Conservation (phyloP, 2,797 vertebrate species). For the Thripadectes ignobilis region DNA sequence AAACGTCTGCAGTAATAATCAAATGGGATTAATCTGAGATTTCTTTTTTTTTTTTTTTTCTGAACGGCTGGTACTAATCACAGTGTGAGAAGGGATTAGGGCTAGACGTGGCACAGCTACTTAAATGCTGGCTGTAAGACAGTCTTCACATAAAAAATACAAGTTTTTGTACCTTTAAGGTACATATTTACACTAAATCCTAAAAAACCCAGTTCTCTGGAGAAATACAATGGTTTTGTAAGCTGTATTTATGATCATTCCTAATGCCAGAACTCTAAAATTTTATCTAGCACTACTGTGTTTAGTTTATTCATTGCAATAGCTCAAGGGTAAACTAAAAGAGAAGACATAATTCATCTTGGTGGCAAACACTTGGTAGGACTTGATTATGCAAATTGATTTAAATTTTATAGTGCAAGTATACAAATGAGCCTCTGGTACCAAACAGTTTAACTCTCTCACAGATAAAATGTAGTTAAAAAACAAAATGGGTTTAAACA, state of each 20-base stretch:
- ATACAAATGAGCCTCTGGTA: conserved; percentile 29
- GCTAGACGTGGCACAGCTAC: neutral
- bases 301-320: conserved; percentile 80
- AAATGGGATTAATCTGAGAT: neutral
- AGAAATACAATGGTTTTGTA: neutral
- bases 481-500: conserved; percentile 55
- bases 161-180: neutral
- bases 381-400: conserved; percentile 67
- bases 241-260: neutral
- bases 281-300: neutral
- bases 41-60: neutral
- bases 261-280: neutral
- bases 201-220: neutral
- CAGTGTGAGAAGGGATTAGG: neutral
- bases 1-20: neutral
- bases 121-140: neutral
- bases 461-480: conserved; percentile 28
- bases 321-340: conserved; percentile 50
- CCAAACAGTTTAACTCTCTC: conserved; percentile 5
- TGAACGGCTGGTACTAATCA: neutral
- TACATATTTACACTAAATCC: neutral
- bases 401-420: conserved; percentile 53
- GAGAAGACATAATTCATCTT: conserved; percentile 43
- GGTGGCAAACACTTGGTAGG: conserved; percentile 43
- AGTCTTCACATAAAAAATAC: neutral